Evolutionary conservation across 2,888 invertebrate genomes (phyloP), one percentile per base, ranked within the genome.

Genomic region (Colostygia pectinataria): DNA sequence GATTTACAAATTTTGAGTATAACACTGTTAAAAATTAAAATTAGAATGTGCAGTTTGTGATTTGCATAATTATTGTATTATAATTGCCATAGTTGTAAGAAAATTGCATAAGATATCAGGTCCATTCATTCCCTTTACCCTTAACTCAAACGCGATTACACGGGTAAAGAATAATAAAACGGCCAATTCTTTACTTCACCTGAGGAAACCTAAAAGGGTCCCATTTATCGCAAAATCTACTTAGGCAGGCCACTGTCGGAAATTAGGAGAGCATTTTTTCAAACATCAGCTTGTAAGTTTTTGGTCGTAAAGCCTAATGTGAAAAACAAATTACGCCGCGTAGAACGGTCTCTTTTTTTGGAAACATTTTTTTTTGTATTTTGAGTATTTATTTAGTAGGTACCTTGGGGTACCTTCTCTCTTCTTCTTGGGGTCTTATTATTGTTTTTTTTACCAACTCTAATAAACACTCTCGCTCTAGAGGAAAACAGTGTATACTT

Each of bases 121-220:
- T 14, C 14, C 14, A 14, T 14, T 31, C n/a, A 13, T 20, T 20
- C 20, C 4, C 20, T 27, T 4, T 62, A 59, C 60, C 68, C 66
- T 72, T 61, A 55, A 65, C 62, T 60, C 73, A 20, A 80, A 83
- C 76, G 73, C 71, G 70, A 81, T 84, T 83, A 80, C 61, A 76
- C 68, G 77, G 80, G 81, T 71, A 67, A 62, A 66, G 77, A 74
- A 81, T 80, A 84, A 87, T 84, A 81, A 84, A 80, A 82, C 71
- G 74, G 61, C 67, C 81, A 80, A 83, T 85, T 86, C 77, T 79
- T 81, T 80, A 77, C 78, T 68, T 74, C 73, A 69, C 74, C 68
- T 74, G 59, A 39, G 32, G 28, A 33, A 32, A 14, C 12, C 56
- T 66, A 72, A 77, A 68, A 71, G 72, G 67, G 61, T 63, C 55